A percentile compares a stretch with the other conserved stretches of the same genome.
Evolutionary conservation across 2,797 vertebrate genomes (phyloP).

Genomic region (Galagoides demidoff): DNA sequence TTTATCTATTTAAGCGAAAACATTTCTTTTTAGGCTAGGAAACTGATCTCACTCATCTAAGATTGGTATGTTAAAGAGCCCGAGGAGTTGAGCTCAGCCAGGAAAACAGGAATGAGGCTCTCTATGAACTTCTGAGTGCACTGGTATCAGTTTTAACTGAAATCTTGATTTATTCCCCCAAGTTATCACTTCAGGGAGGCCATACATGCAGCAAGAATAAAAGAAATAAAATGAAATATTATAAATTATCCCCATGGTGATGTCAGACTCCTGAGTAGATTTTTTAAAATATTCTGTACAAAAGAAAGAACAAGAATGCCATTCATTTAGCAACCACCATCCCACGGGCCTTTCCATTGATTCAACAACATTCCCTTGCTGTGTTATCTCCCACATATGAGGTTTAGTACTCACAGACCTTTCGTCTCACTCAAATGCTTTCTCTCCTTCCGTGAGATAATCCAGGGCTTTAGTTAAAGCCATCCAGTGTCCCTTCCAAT

Average conservation of each 20-base stretch:
- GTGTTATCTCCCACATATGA: not conserved
- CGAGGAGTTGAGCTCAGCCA: not conserved
- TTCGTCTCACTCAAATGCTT: not conserved
- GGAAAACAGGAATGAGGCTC: constrained; percentile 44
- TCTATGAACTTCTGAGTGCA: constrained; percentile 15
- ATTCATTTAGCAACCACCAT: not conserved
- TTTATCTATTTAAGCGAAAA: constrained; percentile 52
- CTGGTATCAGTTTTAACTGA: constrained; percentile 43
- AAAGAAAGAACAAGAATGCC: not conserved
- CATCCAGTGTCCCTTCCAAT: not conserved
- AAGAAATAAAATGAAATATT: constrained; percentile 55
- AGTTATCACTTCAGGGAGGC: constrained; percentile 25
- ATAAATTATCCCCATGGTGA: constrained; percentile 48
- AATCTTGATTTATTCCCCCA: constrained; percentile 63
- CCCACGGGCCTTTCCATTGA: not conserved
- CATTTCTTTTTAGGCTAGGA: constrained; percentile 61
- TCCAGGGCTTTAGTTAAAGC: not conserved
- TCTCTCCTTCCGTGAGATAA: not conserved
- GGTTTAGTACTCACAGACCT: not conserved
- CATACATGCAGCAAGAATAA: not conserved
- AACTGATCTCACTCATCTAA: constrained; percentile 49
- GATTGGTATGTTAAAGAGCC: constrained; percentile 30
- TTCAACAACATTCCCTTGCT: not conserved
- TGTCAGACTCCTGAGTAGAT: constrained; percentile 36
- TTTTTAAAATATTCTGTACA: constrained; percentile 35